These are phyloP conservation scores for Onchidella celtica DNA, from an alignment of 2,888 invertebrate genomes.

Conservation along the genomic window DNA sequence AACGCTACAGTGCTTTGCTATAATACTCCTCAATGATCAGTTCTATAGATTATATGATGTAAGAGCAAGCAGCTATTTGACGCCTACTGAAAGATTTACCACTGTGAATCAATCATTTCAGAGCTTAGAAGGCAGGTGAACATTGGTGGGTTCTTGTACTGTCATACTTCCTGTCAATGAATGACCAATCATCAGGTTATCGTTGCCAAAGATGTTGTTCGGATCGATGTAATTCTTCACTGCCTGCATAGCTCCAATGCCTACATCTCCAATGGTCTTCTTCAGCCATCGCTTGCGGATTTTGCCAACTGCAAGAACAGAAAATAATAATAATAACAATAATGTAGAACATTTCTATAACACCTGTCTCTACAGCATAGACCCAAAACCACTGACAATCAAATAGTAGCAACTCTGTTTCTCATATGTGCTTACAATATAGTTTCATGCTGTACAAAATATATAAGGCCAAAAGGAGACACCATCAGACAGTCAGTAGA, in stretches of 20 bases:
- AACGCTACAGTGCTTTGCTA: no score
- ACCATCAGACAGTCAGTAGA: no score
- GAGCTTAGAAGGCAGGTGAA: slow-evolving; percentile 43
- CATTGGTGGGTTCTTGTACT: slow-evolving; percentile 21
- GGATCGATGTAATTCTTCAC: slow-evolving; percentile 95
- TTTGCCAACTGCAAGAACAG: slow-evolving; percentile 88
- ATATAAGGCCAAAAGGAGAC: no score
- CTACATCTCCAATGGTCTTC: slow-evolving; percentile 90
- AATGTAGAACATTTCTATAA: background rate
- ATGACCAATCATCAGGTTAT: slow-evolving; percentile 85
- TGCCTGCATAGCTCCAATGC: slow-evolving; percentile 88
- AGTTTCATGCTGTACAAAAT: no score
- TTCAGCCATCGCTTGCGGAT: slow-evolving; percentile 92
- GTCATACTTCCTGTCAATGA: slow-evolving; percentile 17
- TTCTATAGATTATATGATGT: no score
- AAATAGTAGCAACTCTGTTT: no score
- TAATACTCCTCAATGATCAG: no score
- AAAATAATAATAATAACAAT: background rate
- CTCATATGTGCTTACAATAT: no score
- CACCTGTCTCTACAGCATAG: no score
- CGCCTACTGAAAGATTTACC: no score
- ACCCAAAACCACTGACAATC: no score
- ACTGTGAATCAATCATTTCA: slow-evolving; percentile 33
- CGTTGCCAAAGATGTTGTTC: slow-evolving; percentile 94
- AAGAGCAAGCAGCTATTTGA: no score